Conservation (phyloP, 2,113 vertebrate species). For the Pelecanoides urinatrix region DNA sequence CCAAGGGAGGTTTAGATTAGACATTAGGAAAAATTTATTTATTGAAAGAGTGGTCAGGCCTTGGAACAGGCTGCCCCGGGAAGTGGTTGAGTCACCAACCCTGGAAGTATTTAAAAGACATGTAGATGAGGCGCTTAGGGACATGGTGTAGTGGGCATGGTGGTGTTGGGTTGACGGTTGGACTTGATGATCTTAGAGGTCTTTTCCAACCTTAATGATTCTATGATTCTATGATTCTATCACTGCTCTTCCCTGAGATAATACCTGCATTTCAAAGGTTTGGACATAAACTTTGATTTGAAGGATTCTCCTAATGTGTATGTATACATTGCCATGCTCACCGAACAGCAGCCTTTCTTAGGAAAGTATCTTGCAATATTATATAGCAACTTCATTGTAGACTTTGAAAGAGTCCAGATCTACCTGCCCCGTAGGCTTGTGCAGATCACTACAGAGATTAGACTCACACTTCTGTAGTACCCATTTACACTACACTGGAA, state of each 20-base stretch:
- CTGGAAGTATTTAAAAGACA: no score
- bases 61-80: no score
- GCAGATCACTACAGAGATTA: background rate
- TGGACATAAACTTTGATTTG: background rate
- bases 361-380: background rate
- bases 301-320: background rate
- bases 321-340: accelerated
- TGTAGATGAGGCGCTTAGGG: no score
- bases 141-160: no score
- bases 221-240: no score
- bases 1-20: no score
- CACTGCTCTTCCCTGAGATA: background rate
- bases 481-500: background rate
- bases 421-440: background rate
- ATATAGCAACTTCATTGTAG: background rate
- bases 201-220: no score
- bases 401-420: background rate
- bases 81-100: no score
- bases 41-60: no score
- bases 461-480: background rate
- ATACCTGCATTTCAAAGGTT: background rate
- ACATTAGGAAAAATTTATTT: no score
- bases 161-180: no score
- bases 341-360: background rate
- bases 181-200: no score